A percentile compares a stretch with the other conserved stretches of the same genome.
phyloP scores from a whole-genome alignment of 2,888 invertebrate species.

The Carcina quercana region DNA sequence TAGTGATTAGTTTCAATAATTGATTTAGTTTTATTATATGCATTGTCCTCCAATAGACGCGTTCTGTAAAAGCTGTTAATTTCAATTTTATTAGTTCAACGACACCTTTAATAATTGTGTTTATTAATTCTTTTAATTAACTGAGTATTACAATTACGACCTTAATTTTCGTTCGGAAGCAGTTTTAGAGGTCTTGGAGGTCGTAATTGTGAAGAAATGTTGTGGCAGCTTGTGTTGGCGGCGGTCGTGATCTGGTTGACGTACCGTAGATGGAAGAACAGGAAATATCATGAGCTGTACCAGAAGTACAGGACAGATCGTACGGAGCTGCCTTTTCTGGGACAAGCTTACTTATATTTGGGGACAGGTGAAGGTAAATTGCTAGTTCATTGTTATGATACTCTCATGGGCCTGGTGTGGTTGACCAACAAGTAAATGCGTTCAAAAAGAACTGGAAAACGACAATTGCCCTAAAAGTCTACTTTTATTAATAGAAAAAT shows the following conservation, averaged over 20 bases:
- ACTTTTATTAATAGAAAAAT: too few species aligned
- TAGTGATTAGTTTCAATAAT: too few species aligned
- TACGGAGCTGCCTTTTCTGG: slow-evolving; percentile 23
- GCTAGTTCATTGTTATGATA: background rate
- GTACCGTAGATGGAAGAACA: slow-evolving; percentile 16
- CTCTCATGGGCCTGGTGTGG: background rate
- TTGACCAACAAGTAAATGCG: background rate
- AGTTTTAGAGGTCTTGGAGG: too few species aligned
- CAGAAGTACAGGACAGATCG: slow-evolving; percentile 18
- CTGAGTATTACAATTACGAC: too few species aligned
- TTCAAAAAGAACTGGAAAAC: background rate
- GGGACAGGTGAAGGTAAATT: slow-evolving; percentile 21
- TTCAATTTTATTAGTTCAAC: too few species aligned
- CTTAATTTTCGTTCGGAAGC: too few species aligned
- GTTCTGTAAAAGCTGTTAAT: too few species aligned
- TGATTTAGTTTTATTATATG: too few species aligned
- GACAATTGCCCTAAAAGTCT: too few species aligned
- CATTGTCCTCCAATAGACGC: too few species aligned
- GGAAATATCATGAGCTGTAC: slow-evolving; percentile 18
- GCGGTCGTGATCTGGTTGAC: background rate
- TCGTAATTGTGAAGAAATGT: background rate
- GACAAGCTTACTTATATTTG: slow-evolving; percentile 22
- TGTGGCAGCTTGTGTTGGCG: background rate
- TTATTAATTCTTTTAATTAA: too few species aligned
- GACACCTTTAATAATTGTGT: too few species aligned